A percentile compares a stretch with the other conserved stretches of the same genome.
Evolutionary conservation across 2,888 invertebrate species (phyloP).

Genomic region (Latrodectus elegans): DNA sequence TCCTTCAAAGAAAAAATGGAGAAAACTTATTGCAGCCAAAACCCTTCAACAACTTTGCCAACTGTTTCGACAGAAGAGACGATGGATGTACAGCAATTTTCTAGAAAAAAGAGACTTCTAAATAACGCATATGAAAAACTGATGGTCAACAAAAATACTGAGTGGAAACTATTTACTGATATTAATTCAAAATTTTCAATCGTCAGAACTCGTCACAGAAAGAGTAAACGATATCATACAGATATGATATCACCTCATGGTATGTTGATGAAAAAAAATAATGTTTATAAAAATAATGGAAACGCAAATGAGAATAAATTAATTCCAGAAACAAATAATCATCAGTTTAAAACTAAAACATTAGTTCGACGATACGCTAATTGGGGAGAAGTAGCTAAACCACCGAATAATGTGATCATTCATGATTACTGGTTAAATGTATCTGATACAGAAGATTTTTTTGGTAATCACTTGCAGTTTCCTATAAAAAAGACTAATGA

Average conservation of each 20-base stretch:
- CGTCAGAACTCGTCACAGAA: not conserved
- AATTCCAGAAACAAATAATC: too few species aligned
- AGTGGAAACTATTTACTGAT: not conserved
- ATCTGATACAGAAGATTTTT: constrained; percentile 47
- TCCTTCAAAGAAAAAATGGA: constrained; percentile 72
- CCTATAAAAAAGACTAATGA: constrained; percentile 24
- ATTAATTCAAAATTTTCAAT: not conserved
- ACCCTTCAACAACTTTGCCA: constrained; percentile 26
- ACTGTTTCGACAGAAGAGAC: not conserved
- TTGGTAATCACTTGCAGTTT: constrained; percentile 33
- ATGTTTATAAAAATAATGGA: not conserved
- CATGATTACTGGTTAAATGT: constrained; percentile 47
- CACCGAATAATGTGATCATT: constrained; percentile 11
- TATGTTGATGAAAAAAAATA: not conserved
- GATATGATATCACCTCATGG: not conserved
- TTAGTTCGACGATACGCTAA: constrained; percentile 9
- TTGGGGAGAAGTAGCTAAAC: constrained; percentile 48
- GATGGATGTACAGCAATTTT: not conserved
- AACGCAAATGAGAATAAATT: too few species aligned
- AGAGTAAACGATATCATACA: not conserved
- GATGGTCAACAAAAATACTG: not conserved
- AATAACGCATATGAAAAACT: not conserved
- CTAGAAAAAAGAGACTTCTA: not conserved
- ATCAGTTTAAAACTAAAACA: not conserved
- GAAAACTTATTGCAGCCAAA: constrained; percentile 55